These are phyloP conservation scores for Mylabris phalerata DNA, from an alignment of 1,140 invertebrate species.

Conservation along the genomic window DNA sequence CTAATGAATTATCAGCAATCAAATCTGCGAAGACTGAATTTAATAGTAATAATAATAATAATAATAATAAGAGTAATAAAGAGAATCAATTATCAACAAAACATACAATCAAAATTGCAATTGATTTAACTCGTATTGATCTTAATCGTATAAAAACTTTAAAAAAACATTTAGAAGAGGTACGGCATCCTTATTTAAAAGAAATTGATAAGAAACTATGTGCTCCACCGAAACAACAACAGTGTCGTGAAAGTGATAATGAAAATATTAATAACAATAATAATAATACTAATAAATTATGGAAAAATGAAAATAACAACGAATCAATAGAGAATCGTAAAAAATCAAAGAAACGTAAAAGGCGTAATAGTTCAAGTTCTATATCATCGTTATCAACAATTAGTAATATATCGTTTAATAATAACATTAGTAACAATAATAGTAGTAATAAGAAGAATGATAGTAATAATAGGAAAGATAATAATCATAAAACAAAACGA, in stretches of 20 bases:
- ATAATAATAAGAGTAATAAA: constrained; percentile 7
- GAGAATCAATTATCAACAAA: too few relatives aligned
- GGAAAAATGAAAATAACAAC: constrained; percentile 17
- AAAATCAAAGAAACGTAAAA: constrained; percentile 44
- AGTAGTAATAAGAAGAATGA: constrained; percentile 26
- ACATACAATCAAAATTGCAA: constrained; percentile 23
- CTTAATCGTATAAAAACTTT: constrained; percentile 16
- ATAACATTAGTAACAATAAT: constrained; percentile 30
- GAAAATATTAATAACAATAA: constrained; percentile 14
- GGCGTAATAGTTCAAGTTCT: constrained; percentile 48
- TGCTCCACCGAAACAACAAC: neutral
- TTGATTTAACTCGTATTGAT: constrained; percentile 32
- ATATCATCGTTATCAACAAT: constrained; percentile 41
- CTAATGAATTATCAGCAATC: constrained; percentile 15
- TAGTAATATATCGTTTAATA: constrained; percentile 33
- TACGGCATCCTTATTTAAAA: constrained; percentile 4
- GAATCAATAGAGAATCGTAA: constrained; percentile 11
- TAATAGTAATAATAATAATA: constrained; percentile 1
- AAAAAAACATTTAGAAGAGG: constrained; percentile 20
- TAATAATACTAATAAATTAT: constrained; percentile 15
- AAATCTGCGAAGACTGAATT: constrained; percentile 26
- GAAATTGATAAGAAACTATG: constrained; percentile 1
- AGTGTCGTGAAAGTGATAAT: neutral
- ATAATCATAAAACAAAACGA: constrained; percentile 26
- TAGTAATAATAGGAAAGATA: constrained; percentile 16